Conservation (phyloP, 2,797 vertebrate species). For the Antrozous pallidus region DNA sequence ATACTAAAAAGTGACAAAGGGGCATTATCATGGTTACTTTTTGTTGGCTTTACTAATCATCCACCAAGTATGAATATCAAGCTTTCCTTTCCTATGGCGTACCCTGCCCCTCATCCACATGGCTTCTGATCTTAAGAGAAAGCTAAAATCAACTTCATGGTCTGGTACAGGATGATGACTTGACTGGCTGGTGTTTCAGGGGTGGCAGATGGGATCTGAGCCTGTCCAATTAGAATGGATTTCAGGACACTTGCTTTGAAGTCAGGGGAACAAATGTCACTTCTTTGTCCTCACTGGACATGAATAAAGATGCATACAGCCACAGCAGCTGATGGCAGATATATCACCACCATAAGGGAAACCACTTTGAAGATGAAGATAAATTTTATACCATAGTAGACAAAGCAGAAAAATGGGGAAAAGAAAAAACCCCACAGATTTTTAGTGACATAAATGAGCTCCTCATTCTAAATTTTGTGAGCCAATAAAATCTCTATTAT, state of each 20-base stretch:
- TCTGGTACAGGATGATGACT: neutral
- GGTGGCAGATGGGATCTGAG: neutral
- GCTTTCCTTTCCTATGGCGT: neutral
- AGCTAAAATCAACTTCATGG: neutral
- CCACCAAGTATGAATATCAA: neutral
- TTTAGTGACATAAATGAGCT: neutral
- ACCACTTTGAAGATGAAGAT: neutral
- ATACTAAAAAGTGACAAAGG: neutral
- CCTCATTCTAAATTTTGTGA: neutral
- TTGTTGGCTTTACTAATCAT: neutral
- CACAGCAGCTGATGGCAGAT: neutral
- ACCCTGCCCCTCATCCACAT: fast-evolving
- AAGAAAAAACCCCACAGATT: neutral
- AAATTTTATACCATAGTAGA: neutral
- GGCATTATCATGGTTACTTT: neutral
- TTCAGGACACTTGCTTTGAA: neutral
- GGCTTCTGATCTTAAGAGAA: neutral
- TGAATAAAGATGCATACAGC: neutral
- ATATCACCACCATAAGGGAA: neutral
- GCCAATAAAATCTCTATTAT: neutral
- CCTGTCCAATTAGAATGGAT: neutral
- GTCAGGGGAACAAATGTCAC: neutral
- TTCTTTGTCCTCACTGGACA: neutral
- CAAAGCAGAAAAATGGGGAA: neutral
- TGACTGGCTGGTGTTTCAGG: neutral